Evolutionary conservation across 2,888 invertebrate genomes (phyloP).

Genomic region (Hypercompe scribonia): DNA sequence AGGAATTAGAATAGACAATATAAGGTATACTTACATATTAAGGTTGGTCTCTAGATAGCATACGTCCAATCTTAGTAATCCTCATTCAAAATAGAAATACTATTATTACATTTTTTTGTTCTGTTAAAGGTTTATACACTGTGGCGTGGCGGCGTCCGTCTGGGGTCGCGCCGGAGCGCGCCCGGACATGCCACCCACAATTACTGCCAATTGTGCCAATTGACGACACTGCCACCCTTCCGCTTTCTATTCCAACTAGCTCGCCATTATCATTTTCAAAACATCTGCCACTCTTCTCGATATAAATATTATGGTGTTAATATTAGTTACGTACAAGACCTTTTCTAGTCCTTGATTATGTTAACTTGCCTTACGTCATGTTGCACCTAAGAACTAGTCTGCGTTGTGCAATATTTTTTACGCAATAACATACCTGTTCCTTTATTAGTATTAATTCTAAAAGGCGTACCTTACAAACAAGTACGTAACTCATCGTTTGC

Average conservation of each 20-base stretch:
- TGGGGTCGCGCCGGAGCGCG: conserved; percentile 65
- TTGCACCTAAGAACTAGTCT: conserved; percentile 32
- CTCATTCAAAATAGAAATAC: not conserved
- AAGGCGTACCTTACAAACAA: conserved; percentile 32
- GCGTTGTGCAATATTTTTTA: conserved; percentile 43
- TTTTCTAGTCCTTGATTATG: conserved; percentile 32
- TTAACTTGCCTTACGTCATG: conserved; percentile 31
- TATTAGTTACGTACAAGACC: conserved; percentile 8
- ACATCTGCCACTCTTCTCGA: conserved; percentile 72
- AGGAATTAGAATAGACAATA: not conserved
- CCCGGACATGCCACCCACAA: conserved; percentile 85
- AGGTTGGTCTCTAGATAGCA: not conserved
- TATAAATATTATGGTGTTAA: conserved; percentile 17
- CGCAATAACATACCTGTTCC: conserved; percentile 46
- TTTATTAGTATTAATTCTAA: conserved; percentile 45
- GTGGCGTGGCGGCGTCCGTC: conserved; percentile 44
- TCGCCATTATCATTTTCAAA: conserved; percentile 60
- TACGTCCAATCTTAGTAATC: not conserved
- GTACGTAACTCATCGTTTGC: conserved; percentile 40
- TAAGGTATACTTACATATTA: not conserved
- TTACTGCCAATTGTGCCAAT: conserved; percentile 86
- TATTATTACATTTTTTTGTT: not conserved
- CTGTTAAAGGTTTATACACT: conserved; percentile 24
- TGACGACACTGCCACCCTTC: conserved; percentile 83
- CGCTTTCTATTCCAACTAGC: conserved; percentile 75